Evolutionary conservation across 1,140 invertebrate species (phyloP).

Genomic region (Zaprionus davidi): DNA sequence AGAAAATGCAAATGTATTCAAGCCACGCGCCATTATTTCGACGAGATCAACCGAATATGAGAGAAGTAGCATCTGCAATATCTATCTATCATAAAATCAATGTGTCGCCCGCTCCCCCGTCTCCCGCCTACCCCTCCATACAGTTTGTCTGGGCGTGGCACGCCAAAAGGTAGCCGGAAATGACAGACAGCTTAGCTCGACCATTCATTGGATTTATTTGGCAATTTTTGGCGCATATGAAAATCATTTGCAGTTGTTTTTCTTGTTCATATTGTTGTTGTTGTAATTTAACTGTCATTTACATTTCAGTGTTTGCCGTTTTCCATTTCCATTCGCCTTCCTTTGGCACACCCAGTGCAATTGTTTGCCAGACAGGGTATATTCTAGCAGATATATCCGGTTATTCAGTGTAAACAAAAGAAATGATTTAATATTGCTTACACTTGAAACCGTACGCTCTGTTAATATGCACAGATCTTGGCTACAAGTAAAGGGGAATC

Average conservation of each 20-base stretch:
- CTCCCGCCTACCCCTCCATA: too few relatives aligned
- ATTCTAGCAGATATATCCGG: not conserved
- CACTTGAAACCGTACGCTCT: not conserved
- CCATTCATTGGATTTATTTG: conserved; percentile 63
- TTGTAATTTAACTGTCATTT: conserved; percentile 58
- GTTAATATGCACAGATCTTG: not conserved
- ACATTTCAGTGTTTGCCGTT: conserved; percentile 53
- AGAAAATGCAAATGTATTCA: conserved; percentile 57
- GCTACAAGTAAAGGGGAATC: not conserved
- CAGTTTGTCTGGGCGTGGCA: not conserved
- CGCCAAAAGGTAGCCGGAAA: not conserved
- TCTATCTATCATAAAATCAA: not conserved
- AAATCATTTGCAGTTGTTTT: conserved; percentile 34
- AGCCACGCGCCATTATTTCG: conserved; percentile 5
- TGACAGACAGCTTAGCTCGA: conserved; percentile 23
- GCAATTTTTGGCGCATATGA: conserved; percentile 51
- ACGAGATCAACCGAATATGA: not conserved
- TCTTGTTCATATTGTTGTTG: conserved; percentile 14
- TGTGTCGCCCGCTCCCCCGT: not conserved
- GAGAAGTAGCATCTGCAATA: conserved; percentile 8
- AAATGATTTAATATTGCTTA: conserved; percentile 2
- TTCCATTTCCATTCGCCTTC: conserved; percentile 31
- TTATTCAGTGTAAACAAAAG: not conserved
- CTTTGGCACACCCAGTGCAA: not conserved
- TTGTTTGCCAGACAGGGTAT: not conserved